phyloP scores from a whole-genome alignment of 2,888 invertebrate species.

The Bombylius discolor region DNA sequence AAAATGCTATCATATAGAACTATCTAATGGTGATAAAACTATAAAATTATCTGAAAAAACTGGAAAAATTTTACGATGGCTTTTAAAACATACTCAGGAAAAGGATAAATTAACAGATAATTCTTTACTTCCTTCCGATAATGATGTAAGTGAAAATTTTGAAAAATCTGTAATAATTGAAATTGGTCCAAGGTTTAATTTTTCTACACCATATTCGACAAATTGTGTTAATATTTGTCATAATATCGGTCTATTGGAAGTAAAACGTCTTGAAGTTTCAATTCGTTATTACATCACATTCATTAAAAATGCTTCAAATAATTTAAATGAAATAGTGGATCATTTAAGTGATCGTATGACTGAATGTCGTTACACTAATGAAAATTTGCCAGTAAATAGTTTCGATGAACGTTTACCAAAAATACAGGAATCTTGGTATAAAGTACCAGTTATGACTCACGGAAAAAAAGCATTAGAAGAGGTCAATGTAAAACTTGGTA shows the following conservation, averaged over 20 bases:
- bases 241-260: constrained; percentile 61
- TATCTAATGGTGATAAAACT: constrained; percentile 30
- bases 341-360: constrained; percentile 86
- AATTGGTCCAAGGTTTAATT: constrained; percentile 87
- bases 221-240: constrained; percentile 92
- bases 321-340: constrained; percentile 37
- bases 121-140: constrained; percentile 38
- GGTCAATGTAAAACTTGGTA: constrained; percentile 64
- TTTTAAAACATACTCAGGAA: constrained; percentile 58
- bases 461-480: constrained; percentile 69
- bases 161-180: constrained; percentile 49
- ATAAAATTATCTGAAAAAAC: constrained; percentile 46
- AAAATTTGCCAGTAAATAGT: constrained; percentile 49
- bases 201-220: constrained; percentile 90
- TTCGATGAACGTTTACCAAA: constrained; percentile 54
- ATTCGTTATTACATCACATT: constrained; percentile 58
- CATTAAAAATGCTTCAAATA: constrained; percentile 5
- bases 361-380: constrained; percentile 64
- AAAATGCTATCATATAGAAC: constrained; percentile 68
- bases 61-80: constrained; percentile 57
- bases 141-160: constrained; percentile 24
- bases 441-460: constrained; percentile 66
- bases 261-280: constrained; percentile 71
- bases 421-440: constrained; percentile 63
- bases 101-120: constrained; percentile 44